A percentile compares a stretch with the other conserved stretches of the same genome.
These are phyloP conservation scores for Anthrax anthrax DNA, from an alignment of 2,888 invertebrate species.

Conservation along the genomic window DNA sequence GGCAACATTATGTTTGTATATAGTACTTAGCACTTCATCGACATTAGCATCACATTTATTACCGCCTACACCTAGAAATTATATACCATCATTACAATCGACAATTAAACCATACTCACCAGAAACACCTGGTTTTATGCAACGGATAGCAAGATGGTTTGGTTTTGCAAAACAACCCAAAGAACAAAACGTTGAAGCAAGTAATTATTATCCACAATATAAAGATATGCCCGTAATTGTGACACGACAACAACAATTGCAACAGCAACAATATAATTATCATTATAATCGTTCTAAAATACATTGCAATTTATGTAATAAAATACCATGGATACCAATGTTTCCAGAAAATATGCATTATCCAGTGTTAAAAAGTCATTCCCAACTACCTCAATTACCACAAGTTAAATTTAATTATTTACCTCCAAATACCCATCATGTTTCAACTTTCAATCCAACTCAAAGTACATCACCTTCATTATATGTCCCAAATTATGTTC, in stretches of 20 bases:
- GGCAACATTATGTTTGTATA: not conserved
- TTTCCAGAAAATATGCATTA: slow-evolving; percentile 21
- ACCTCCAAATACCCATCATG: not conserved
- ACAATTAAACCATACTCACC: slow-evolving; percentile 9
- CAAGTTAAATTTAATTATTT: slow-evolving; percentile 7
- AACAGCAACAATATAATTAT: too few relatives aligned
- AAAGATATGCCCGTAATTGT: slow-evolving; percentile 10
- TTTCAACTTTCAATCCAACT: slow-evolving; percentile 20
- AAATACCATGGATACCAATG: slow-evolving; percentile 71
- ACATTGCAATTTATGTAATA: slow-evolving; percentile 63
- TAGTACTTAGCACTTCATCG: slow-evolving; percentile 14
- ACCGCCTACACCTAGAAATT: too few relatives aligned
- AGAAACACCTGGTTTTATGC: slow-evolving; percentile 26
- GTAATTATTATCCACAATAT: slow-evolving; percentile 12
- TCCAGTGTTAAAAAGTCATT: slow-evolving; percentile 13
- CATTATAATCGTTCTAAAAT: slow-evolving; percentile 33
- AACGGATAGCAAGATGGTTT: slow-evolving; percentile 33
- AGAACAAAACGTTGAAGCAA: slow-evolving; percentile 20
- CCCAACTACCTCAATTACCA: slow-evolving; percentile 1
- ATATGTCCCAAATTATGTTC: slow-evolving; percentile 15
- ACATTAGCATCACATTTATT: slow-evolving; percentile 5
- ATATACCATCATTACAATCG: too few relatives aligned
- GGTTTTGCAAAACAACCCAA: slow-evolving; percentile 21
- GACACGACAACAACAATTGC: not conserved
- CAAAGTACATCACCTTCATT: slow-evolving; percentile 26